A percentile compares a stretch with the other conserved stretches of the same genome.
These are phyloP conservation scores for Papilio machaon DNA, from an alignment of 1,140 invertebrate species.

Conservation along the genomic window DNA sequence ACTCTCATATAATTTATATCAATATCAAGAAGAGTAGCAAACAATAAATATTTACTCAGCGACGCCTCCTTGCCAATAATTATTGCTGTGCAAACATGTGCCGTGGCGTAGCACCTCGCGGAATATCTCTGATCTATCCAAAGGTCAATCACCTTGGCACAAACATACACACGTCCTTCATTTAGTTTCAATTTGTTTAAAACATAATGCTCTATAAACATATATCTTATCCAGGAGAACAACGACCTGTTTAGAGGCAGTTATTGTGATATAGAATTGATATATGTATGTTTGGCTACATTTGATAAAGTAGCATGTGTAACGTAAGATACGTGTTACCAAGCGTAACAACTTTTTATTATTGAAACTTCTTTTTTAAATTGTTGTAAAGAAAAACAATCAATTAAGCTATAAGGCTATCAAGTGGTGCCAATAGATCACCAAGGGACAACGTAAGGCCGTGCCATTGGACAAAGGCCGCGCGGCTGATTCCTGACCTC, in stretches of 20 bases:
- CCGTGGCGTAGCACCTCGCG: neutral
- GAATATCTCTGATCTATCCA: neutral
- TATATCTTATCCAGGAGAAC: neutral
- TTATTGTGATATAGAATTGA: neutral
- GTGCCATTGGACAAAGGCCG: neutral
- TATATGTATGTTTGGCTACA: too few species aligned
- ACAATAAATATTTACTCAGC: neutral
- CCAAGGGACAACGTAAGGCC: conserved; percentile 12
- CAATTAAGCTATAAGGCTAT: conserved; percentile 14
- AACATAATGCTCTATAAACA: neutral
- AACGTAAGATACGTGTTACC: too few species aligned
- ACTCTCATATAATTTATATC: neutral
- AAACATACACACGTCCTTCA: neutral
- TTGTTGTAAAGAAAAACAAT: neutral
- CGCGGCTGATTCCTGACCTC: neutral
- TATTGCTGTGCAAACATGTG: conserved; percentile 14
- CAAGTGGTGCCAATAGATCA: neutral
- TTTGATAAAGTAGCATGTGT: too few species aligned
- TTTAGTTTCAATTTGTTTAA: neutral
- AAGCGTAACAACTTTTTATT: neutral
- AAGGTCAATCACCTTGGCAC: neutral
- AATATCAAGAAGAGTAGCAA: neutral
- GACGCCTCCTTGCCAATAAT: neutral
- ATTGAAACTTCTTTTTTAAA: neutral
- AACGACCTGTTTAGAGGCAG: neutral